Percentiles rank a stretch among this genome's conserved stretches.
Conservation (phyloP, 2,113 vertebrate species). For the Grammomys dolichurus region DNA sequence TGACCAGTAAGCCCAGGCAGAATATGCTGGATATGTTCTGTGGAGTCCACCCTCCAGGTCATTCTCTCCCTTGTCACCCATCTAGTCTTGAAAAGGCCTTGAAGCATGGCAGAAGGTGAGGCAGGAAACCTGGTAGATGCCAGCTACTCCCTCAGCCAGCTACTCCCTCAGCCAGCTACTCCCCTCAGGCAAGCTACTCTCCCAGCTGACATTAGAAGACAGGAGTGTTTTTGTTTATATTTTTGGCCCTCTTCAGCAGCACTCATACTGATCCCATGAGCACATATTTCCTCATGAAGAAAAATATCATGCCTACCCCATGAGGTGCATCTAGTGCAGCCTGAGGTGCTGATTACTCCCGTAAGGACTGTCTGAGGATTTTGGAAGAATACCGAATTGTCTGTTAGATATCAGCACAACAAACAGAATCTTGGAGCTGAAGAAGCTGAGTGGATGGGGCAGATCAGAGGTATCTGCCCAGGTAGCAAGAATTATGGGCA, state of each 20-base stretch:
- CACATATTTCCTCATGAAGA: too few relatives aligned
- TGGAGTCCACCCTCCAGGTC: not conserved
- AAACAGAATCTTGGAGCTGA: not conserved
- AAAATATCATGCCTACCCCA: not conserved
- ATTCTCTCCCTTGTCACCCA: not conserved
- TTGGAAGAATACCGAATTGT: too few relatives aligned
- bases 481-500: not conserved
- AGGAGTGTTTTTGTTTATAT: not conserved
- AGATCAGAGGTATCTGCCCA: not conserved
- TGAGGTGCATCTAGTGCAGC: rapidly evolving
- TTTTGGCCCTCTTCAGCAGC: not conserved
- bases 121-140: not conserved
- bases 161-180: too few relatives aligned
- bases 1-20: too few relatives aligned
- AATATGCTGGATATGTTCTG: rapidly evolving
- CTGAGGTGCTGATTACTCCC: not conserved
- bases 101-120: not conserved
- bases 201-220: not conserved
- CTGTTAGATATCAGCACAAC: not conserved
- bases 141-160: not conserved
- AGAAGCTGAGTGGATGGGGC: not conserved
- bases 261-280: not conserved
- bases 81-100: not conserved
- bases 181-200: too few relatives aligned
- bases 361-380: not conserved